Percentiles rank a stretch among this genome's conserved stretches.
phyloP scores from a whole-genome alignment of 2,888 invertebrate species.

The Drosophila nigritarsus region DNA sequence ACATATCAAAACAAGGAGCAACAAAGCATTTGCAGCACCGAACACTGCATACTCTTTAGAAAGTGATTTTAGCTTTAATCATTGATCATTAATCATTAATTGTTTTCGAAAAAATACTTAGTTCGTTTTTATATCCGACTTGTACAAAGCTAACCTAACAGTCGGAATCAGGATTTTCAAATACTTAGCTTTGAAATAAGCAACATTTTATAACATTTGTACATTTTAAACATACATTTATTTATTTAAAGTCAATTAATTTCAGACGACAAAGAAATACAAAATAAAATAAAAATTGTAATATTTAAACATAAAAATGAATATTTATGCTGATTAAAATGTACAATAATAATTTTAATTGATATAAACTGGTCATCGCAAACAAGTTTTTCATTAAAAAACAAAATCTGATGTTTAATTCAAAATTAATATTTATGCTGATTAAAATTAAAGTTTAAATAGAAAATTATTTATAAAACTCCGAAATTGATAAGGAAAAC shows the following conservation, averaged over 20 bases:
- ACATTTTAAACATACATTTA: no score
- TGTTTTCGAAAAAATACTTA: no score
- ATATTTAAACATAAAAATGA: no score
- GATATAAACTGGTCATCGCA: not conserved
- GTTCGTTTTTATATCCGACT: not conserved
- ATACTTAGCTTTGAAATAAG: no score
- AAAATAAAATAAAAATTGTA: no score
- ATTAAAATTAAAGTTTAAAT: not conserved
- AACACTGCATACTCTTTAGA: slow-evolving; percentile 17
- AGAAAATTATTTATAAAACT: no score
- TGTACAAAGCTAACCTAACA: not conserved
- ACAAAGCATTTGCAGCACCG: not conserved
- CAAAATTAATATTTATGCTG: not conserved
- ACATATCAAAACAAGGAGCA: slow-evolving; percentile 20
- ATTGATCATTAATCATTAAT: not conserved
- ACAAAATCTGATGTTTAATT: not conserved
- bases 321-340: not conserved
- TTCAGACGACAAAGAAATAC: no score
- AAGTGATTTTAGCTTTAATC: not conserved
- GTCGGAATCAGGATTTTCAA: not conserved
- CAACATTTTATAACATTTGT: no score
- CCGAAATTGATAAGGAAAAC: not conserved
- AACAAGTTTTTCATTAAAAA: not conserved
- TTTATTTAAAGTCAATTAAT: no score
- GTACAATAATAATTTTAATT: not conserved